Base-by-base conservation (phyloP, 2,888 invertebrate genomes). In the Orthosia gracilis region DNA sequence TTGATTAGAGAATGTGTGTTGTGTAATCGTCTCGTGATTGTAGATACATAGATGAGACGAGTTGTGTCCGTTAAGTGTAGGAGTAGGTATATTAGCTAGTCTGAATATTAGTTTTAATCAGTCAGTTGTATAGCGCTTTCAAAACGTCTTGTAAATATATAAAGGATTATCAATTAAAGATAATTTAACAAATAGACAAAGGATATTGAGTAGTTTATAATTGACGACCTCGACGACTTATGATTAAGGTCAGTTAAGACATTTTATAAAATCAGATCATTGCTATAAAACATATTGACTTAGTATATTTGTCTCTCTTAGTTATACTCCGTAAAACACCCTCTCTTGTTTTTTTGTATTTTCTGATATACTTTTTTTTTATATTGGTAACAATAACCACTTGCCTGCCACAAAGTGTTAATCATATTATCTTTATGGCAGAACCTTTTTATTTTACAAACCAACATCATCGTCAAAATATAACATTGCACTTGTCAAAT, bases 1-100 rank as follows among this genome's bases (percentile, higher is more conserved):
- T 71, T 64, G 65, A 84, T 84, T 84, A 84, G 84, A 67, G 81
- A 84, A 84, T 66, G 84, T 72, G 18, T 31, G 21, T 84, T 75
- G 72, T 50, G 63, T 69, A 80, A 86, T 47, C 1, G 47, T 18
- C 59, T 59, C 12, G 52, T 54, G 73, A 63, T 70, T 70, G 69
- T 74, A 55, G 58, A 59, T 55, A 65, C 64, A 65, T 50, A 21
- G 18, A 26, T 45, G 15, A 68, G 49, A 50, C 11, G 15, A 52
- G 57, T 18, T 23, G 17, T 47, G 50, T 59, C 59, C 23, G 62
- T 47, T 63, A 18, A 31, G n/a, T 55, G 45, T n/a, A 17, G 21
- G 26, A 26, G 54, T 18, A 31, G 11, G 45, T 57, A 66, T 66
- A 55, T 78, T 59, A 78, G 52, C 23, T 17, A 58, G 31, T 13